Percentiles rank a stretch among this genome's conserved stretches.
Conservation (phyloP, 2,888 invertebrate species). For the Caenorhabditis sinica region DNA sequence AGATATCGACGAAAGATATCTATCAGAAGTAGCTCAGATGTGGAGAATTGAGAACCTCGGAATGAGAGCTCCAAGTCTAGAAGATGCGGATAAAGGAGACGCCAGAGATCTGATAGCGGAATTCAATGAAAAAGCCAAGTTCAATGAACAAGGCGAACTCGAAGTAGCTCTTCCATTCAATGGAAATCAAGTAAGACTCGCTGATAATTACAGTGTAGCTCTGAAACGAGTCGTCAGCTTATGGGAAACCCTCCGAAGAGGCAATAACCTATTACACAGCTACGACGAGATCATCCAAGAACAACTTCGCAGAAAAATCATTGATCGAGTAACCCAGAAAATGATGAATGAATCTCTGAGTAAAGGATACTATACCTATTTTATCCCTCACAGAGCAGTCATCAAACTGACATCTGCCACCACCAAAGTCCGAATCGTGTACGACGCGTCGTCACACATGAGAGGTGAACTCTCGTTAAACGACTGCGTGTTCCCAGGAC, state of each 20-base stretch:
- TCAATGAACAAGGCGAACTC: slow-evolving; percentile 3
- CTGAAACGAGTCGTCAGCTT: neutral
- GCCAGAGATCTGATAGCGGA: neutral
- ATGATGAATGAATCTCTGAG: neutral
- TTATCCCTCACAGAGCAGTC: slow-evolving; percentile 17
- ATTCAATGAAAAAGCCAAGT: neutral
- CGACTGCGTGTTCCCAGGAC: slow-evolving; percentile 1
- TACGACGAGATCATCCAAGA: slow-evolving; percentile 14
- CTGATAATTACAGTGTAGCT: neutral
- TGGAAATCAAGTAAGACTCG: neutral
- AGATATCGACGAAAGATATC: neutral
- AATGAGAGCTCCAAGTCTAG: neutral
- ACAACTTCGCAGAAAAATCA: neutral
- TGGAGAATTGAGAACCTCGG: slow-evolving; percentile 13
- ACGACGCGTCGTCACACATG: neutral
- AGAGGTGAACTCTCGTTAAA: neutral
- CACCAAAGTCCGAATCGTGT: slow-evolving; percentile 9
- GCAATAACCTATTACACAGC: neutral
- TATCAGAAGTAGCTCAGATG: neutral
- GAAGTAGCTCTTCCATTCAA: slow-evolving; percentile 13
- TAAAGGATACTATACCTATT: neutral
- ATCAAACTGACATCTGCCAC: neutral
- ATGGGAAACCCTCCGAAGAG: neutral
- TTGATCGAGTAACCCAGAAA: neutral
- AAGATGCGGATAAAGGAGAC: neutral